phyloP scores from a whole-genome alignment of 2,888 invertebrate species.

The Scaptomyza flava region DNA sequence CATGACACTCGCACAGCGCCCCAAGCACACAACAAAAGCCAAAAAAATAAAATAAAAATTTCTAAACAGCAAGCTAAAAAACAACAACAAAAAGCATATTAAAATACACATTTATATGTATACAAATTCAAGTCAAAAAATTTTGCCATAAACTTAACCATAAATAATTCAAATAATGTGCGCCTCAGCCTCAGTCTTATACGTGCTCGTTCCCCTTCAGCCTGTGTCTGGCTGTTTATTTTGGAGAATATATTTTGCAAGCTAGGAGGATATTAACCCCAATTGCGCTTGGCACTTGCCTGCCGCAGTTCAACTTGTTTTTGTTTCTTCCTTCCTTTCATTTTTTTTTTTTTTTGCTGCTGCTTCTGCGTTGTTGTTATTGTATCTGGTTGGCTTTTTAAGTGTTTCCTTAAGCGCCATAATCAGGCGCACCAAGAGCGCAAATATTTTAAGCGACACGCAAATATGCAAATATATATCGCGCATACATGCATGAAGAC shows the following conservation, averaged over 20 bases:
- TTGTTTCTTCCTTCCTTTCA: conserved; percentile 7
- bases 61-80: conserved; percentile 44
- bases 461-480: conserved; percentile 77
- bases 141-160: conserved; percentile 77
- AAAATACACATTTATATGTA: background rate
- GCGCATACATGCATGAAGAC: conserved; percentile 45
- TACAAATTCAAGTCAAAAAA: conserved; percentile 78
- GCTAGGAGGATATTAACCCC: conserved; percentile 79
- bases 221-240: conserved; percentile 48
- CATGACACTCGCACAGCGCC: conserved; percentile 38
- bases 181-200: conserved; percentile 30
- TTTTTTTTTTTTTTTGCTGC: background rate
- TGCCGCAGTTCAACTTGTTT: conserved; percentile 32
- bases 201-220: background rate
- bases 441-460: conserved; percentile 72
- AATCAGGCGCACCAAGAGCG: conserved; percentile 75
- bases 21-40: background rate
- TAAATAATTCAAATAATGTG: conserved; percentile 77
- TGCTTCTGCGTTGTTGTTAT: conserved; percentile 21
- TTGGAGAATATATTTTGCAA: conserved; percentile 64
- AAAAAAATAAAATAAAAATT: conserved; percentile 14
- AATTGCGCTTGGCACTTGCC: conserved; percentile 75
- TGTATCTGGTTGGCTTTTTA: conserved; percentile 64
- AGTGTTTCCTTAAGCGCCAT: conserved; percentile 80
- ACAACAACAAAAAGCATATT: conserved; percentile 4